Percentiles rank a stretch among this genome's conserved stretches.
Conservation (phyloP, 2,797 vertebrate genomes). For the Perodicticus potto region DNA sequence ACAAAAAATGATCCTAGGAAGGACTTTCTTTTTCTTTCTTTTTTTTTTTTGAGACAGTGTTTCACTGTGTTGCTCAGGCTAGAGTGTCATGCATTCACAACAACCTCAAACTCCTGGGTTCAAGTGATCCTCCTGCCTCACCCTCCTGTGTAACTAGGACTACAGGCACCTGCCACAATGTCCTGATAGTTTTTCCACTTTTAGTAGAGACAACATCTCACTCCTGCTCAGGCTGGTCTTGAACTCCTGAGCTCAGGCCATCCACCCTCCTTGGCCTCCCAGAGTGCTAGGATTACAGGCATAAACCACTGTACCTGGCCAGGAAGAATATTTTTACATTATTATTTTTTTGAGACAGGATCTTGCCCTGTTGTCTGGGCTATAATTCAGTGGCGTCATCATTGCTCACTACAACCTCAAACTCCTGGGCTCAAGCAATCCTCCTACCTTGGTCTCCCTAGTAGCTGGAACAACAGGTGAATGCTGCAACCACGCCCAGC, state of each 20-base stretch:
- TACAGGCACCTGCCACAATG: neutral
- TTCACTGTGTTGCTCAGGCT: neutral
- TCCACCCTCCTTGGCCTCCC: too few species aligned
- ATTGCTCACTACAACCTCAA: neutral
- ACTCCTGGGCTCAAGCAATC: neutral
- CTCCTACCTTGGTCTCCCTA: neutral
- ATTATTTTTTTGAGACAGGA: too few species aligned
- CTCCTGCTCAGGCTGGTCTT: too few species aligned
- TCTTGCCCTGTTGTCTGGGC: too few species aligned
- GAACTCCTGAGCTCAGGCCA: too few species aligned
- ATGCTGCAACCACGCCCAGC: too few species aligned
- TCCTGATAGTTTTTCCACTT: too few species aligned
- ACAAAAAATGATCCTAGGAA: neutral
- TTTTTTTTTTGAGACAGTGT: neutral
- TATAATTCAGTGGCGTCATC: too few species aligned
- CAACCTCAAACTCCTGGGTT: neutral
- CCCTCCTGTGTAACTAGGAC: neutral
- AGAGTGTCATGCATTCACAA: neutral
- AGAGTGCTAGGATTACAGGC: too few species aligned
- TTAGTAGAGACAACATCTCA: too few species aligned
- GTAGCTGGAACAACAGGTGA: neutral
- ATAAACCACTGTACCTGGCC: too few species aligned
- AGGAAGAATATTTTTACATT: too few species aligned
- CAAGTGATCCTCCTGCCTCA: neutral
- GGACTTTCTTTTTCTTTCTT: neutral